phyloP scores from a whole-genome alignment of 2,888 invertebrate genomes.

The Drosophila meridionalis region DNA sequence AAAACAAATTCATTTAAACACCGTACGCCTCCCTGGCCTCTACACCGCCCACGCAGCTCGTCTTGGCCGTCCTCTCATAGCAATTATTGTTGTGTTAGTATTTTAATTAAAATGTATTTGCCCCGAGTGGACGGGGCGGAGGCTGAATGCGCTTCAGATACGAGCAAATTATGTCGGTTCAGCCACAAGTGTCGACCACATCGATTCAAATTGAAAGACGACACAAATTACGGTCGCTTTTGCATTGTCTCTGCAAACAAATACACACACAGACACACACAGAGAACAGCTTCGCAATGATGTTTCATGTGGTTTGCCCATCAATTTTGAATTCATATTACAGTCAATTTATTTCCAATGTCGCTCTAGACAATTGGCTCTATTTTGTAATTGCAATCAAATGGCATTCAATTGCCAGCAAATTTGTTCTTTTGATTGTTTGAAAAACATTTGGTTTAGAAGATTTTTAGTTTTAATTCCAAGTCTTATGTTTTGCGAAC shows the following conservation, averaged over 20 bases:
- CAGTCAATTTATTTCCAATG: conserved; percentile 7
- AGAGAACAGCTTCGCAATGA: neutral
- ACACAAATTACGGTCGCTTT: conserved; percentile 45
- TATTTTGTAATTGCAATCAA: neutral
- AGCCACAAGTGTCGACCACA: conserved; percentile 53
- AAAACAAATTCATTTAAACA: conserved; percentile 61
- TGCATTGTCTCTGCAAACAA: conserved; percentile 18
- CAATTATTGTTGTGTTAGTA: conserved; percentile 77
- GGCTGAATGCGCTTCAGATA: neutral
- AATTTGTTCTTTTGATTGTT: neutral
- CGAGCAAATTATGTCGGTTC: conserved; percentile 44
- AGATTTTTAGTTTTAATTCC: neutral
- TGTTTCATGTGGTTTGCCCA: conserved; percentile 14
- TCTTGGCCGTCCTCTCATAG: conserved; percentile 22
- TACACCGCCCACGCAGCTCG: no score
- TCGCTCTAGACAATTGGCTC: neutral
- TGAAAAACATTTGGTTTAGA: neutral
- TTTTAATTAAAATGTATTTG: conserved; percentile 79
- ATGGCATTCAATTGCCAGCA: neutral
- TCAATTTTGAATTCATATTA: conserved; percentile 6
- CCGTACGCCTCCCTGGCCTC: neutral
- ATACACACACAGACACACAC: conserved; percentile 8
- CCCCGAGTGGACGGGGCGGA: conserved; percentile 4
- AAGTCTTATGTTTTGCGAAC: no score
- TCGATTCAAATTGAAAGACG: conserved; percentile 37